These are phyloP conservation scores for Lethocerus indicus DNA, from an alignment of 1,140 invertebrate genomes.

Conservation along the genomic window DNA sequence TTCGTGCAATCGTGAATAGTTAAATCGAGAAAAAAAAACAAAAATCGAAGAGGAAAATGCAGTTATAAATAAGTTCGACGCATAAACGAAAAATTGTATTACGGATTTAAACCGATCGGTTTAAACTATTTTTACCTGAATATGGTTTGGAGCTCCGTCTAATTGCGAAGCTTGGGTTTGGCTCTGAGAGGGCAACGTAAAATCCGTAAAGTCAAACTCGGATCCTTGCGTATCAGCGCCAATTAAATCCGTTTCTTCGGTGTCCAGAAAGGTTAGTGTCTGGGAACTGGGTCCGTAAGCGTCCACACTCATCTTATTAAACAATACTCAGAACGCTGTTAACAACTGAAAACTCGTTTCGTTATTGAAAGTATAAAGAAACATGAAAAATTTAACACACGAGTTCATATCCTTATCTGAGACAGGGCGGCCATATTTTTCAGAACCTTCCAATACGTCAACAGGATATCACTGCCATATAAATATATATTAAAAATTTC, in stretches of 20 bases:
- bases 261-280: conserved; percentile 87
- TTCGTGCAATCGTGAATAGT: too few species aligned
- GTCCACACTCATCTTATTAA: conserved; percentile 51
- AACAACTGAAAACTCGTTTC: too few species aligned
- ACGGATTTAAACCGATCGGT: too few species aligned
- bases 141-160: conserved; percentile 33
- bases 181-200: conserved; percentile 80
- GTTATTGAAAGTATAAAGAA: neutral
- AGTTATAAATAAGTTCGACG: too few species aligned
- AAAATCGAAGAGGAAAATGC: too few species aligned
- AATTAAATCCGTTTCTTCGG: conserved; percentile 79
- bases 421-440: conserved; percentile 8
- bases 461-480: conserved; percentile 3
- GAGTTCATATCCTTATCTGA: neutral
- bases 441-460: conserved; percentile 9
- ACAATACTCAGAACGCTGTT: too few species aligned
- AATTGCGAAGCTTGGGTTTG: conserved; percentile 73
- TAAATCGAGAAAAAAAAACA: too few species aligned
- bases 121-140: conserved; percentile 24
- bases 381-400: neutral
- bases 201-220: conserved; percentile 90
- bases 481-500: neutral
- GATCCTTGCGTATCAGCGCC: conserved; percentile 90
- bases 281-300: conserved; percentile 83
- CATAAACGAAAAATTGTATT: too few species aligned